Conservation (phyloP, 2,797 vertebrate species). For the Discoglossus pictus region DNA sequence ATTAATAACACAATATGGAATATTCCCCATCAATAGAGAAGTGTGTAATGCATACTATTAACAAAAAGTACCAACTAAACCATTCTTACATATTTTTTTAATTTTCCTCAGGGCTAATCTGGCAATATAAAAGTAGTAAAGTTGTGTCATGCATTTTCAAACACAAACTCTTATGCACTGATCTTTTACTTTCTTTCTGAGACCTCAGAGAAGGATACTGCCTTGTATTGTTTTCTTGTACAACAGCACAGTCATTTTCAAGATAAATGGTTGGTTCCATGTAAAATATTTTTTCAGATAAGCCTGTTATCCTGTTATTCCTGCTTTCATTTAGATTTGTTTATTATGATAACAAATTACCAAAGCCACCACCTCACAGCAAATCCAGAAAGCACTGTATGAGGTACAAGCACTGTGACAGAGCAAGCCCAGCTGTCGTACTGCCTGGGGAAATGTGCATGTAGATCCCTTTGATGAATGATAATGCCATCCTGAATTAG, state of each 20-base stretch:
- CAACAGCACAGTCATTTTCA: not conserved
- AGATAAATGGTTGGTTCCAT: not conserved
- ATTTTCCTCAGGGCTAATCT: too few species aligned
- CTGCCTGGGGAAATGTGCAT: conserved; percentile 12
- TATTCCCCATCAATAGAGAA: too few species aligned
- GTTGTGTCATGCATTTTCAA: too few species aligned
- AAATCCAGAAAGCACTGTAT: conserved; percentile 8
- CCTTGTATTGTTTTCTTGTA: too few species aligned
- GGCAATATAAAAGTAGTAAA: too few species aligned
- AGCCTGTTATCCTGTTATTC: not conserved
- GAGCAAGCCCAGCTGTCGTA: conserved; percentile 17
- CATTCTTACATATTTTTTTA: too few species aligned
- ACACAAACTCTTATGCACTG: too few species aligned
- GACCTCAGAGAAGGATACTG: too few species aligned
- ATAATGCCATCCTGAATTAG: conserved; percentile 12
- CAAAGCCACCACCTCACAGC: conserved; percentile 3
- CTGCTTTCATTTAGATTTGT: conserved; percentile 23
- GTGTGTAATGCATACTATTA: too few species aligned
- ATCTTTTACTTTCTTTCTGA: too few species aligned
- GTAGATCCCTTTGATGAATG: conserved; percentile 18
- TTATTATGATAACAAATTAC: conserved; percentile 20
- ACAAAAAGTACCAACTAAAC: too few species aligned
- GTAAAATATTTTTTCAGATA: not conserved
- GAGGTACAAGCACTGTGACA: conserved; percentile 5
- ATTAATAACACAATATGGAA: too few species aligned